Evolutionary conservation across 2,888 invertebrate genomes (phyloP).

Genomic region (Brenthis ino): DNA sequence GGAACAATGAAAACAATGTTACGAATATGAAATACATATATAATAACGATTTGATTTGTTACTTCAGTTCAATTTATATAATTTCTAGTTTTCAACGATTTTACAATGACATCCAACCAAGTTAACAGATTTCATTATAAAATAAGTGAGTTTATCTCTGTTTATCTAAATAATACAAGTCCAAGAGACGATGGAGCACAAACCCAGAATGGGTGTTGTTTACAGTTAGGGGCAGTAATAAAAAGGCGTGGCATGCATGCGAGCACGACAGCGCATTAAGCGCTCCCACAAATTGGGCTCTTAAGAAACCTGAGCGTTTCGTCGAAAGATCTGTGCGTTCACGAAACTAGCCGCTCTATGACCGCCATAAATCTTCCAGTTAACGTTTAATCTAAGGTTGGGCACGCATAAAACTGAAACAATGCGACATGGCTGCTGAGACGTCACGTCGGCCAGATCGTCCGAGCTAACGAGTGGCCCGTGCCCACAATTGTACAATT

Average conservation of each 20-base stretch:
- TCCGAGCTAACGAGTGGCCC: constrained; percentile 73
- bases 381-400: constrained; percentile 75
- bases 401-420: constrained; percentile 75
- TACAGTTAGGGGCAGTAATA: constrained; percentile 80
- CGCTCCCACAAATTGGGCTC: constrained; percentile 75
- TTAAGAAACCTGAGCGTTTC: constrained; percentile 77
- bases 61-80: too few relatives aligned
- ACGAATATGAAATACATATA: too few relatives aligned
- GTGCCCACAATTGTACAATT: constrained; percentile 79
- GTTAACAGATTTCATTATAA: background rate
- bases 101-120: background rate
- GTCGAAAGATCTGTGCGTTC: constrained; percentile 67
- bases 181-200: constrained; percentile 34
- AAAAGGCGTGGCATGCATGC: constrained; percentile 78
- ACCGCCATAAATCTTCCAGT: constrained; percentile 74
- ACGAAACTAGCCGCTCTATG: constrained; percentile 65
- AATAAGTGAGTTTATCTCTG: constrained; percentile 30
- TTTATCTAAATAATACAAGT: constrained; percentile 32
- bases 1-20: too few relatives aligned
- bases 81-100: too few relatives aligned
- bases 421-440: constrained; percentile 70
- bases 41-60: too few relatives aligned
- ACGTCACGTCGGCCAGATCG: constrained; percentile 64
- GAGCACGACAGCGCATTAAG: constrained; percentile 74
- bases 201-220: constrained; percentile 73